Percentiles rank a stretch among this genome's conserved stretches.
Conservation (phyloP, 2,888 invertebrate genomes). For the Protodeltote pygarga region DNA sequence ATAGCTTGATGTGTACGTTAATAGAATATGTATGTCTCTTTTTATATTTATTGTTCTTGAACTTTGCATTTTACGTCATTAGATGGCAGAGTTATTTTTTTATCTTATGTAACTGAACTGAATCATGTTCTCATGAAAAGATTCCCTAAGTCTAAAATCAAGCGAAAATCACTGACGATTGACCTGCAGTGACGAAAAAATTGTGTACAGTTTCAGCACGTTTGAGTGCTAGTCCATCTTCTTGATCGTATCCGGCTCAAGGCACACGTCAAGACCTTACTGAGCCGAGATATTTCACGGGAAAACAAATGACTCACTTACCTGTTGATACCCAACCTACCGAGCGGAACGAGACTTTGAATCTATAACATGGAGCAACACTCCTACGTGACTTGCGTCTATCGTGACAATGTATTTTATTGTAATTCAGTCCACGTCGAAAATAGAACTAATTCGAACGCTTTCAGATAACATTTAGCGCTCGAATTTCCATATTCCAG, state of each 20-base stretch:
- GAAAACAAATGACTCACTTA: conserved; percentile 80
- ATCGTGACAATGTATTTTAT: conserved; percentile 65
- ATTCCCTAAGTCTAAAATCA: no score
- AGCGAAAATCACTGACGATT: no score
- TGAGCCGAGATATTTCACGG: conserved; percentile 68
- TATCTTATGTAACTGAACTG: no score
- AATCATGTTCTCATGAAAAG: no score
- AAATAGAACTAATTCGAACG: conserved; percentile 56
- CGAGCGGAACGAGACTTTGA: conserved; percentile 60
- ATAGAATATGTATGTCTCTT: no score
- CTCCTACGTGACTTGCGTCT: conserved; percentile 66
- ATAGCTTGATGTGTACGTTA: no score
- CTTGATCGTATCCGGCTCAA: conserved; percentile 40
- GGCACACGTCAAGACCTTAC: conserved; percentile 64
- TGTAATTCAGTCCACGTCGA: conserved; percentile 55
- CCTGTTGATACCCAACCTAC: conserved; percentile 74
- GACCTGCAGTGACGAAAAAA: conserved; percentile 45
- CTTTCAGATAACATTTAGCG: conserved; percentile 45
- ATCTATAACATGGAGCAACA: conserved; percentile 57
- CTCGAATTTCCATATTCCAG: conserved; percentile 40
- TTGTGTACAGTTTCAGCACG: conserved; percentile 44
- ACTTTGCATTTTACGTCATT: no score
- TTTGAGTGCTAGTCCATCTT: conserved; percentile 54
- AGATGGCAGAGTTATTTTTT: no score
- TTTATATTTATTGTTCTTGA: no score